Evolutionary conservation across 2,888 invertebrate genomes (phyloP), one percentile per base, ranked within the genome.

Genomic region (Leucophenga maculata): DNA sequence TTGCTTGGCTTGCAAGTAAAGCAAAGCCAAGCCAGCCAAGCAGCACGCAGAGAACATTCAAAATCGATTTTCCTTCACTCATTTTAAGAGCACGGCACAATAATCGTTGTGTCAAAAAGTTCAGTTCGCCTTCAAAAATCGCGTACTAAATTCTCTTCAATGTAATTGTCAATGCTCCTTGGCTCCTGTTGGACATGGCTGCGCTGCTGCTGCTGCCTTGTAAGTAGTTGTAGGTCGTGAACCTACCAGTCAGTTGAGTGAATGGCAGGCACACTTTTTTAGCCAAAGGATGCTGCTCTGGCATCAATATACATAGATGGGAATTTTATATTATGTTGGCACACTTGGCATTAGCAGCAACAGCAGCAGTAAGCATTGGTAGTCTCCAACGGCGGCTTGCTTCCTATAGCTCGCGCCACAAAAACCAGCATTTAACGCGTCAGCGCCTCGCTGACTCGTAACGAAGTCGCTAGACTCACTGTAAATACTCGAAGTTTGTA

Each of bases 351-450:
- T 57, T 48, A 46, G 46, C 20, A 48, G 62, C 46, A 18, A 39
- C 59, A 50, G 50, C 18, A 8, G n/a, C 18, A 50, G 50, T n/a
- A 31, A n/a, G 6, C 44, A 44, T 4, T n/a, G 3, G 20, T 13
- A 26, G 57, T n/a, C 31, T 57, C 57, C 16, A 8, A 22, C 14
- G 26, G 13, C 39, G 39, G 11, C 11, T 39, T 39, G 39, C 39
- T 39, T 39, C 39, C 39, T 39, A 39, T 8, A 39, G 39, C 39
- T 3, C 39, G 50, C 18, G 50, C n/a, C 50, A 48, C 46, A 64
- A 46, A 48, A 46, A 74, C 70, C 73, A 79, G 73, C 77, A 80
- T 80, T 80, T 83, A 80, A 83, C 83, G 80, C 83, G 82, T 80
- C 83, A 80, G 76, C 80, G 83, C 80, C 80, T 83, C 77, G 52